A percentile compares a stretch with the other conserved stretches of the same genome.
Conservation (phyloP, 2,888 invertebrate species). For the Molorchus minor region DNA sequence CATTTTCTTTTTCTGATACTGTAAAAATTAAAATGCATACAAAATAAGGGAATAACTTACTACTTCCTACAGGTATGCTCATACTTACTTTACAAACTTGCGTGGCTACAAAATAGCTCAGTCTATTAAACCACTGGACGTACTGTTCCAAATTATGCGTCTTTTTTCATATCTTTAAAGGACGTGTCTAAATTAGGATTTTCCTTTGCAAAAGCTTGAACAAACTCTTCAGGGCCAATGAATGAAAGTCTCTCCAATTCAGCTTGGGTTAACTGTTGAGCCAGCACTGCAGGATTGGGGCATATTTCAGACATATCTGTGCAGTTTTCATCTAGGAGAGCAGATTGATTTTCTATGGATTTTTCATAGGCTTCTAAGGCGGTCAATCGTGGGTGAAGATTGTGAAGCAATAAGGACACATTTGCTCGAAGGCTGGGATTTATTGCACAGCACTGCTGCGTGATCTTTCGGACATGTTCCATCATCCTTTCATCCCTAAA, state of each 20-base stretch:
- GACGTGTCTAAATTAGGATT: conserved; percentile 74
- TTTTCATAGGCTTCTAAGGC: conserved; percentile 92
- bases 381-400: conserved; percentile 85
- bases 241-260: conserved; percentile 93
- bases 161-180: conserved; percentile 85
- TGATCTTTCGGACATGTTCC: conserved; percentile 89
- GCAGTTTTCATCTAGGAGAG: conserved; percentile 53
- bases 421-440: conserved; percentile 74
- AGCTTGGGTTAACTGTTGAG: conserved; percentile 93
- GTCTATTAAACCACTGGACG: conserved; percentile 96
- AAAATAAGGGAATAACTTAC: too few relatives aligned
- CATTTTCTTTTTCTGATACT: conserved; percentile 94
- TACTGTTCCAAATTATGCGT: conserved; percentile 95
- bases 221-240: conserved; percentile 97
- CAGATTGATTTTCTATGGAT: conserved; percentile 65
- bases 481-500: conserved; percentile 89
- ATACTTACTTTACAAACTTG: conserved; percentile 88
- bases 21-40: conserved; percentile 41
- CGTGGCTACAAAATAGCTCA: conserved; percentile 94
- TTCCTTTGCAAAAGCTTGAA: conserved; percentile 91
- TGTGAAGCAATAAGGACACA: conserved; percentile 85
- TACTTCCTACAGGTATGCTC: too few relatives aligned
- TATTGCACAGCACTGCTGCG: conserved; percentile 78
- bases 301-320: conserved; percentile 81
- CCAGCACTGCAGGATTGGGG: conserved; percentile 82